Evolutionary conservation across 2,888 invertebrate species (phyloP), one percentile per base, ranked within the genome.

Genomic region (Anoplius nigerrimus): DNA sequence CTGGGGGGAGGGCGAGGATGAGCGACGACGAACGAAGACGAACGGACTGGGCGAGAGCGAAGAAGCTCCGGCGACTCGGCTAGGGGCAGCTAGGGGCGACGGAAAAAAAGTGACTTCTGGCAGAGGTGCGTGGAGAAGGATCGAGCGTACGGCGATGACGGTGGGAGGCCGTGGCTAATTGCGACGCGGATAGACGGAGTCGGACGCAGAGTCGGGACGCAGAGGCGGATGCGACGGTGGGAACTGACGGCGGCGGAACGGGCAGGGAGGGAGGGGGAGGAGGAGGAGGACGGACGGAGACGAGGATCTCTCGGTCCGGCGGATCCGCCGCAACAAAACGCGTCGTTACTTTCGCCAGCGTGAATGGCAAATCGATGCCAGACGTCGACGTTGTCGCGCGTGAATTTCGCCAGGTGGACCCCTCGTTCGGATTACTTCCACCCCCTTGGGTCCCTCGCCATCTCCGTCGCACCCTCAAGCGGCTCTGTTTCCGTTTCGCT

Each of bases 341-440:
- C 68, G 62, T 66, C 71, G 71, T 75, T 70, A 55, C 34, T 65
- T 69, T 64, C 62, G 66, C 68, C 45, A 64, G 62, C 22, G 34
- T 59, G 24, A 57, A 78, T 69, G 67, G 74, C 66, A 52, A 72
- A 71, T 72, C 78, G 70, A 78, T 70, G 66, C 58, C 69, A 73
- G 73, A 73, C 73, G 72, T 72, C 69, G 67, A 66, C 66, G 63
- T 64, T 51, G 60, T 69, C 62, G 64, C 34, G 62, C 61, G 53
- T 66, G 66, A 57, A 64, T 68, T 71, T 71, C 73, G 68, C 62
- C 68, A 59, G 48, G 65, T 56, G 68, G 52, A 64, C 72, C 64
- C 34, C 62, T 68, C 57, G 54, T 55, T 46, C 69, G 72, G 67
- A 75, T 75, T 72, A 72, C 66, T 63, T 69, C 70, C 45, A 34